Evolutionary conservation across 92 coral and sea anemone species (phyloP), one percentile per base, ranked within the genome.

Genomic region (Palythoa caribaeorum): DNA sequence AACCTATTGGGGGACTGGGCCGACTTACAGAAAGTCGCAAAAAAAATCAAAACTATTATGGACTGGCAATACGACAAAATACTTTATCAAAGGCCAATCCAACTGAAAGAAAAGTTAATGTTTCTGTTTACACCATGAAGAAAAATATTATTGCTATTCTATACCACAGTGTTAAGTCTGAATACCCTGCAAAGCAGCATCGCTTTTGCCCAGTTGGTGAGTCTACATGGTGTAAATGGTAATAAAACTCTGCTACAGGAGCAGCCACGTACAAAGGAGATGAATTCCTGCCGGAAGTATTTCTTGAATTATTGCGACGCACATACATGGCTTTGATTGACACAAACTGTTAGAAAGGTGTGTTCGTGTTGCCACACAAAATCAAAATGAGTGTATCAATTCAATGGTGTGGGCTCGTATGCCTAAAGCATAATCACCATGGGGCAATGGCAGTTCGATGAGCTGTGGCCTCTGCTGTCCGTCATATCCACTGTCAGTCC

Each of bases 1-100:
- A 88, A 71, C 72, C 79, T 39, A 80, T 88, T 44, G 92, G 94
- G 50, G 94, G 88, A 84, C 59, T 35, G 50, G 94, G 92, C 12
- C 87, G 85, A 38, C 94, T 84, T 39, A 62, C 83, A 12, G 91
- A 91, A 80, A 84, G 72, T 3, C 59, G 19, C 50, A 77, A 88
- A 17, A 89, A 89, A 74, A 80, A 71, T 38, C 94, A 92, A 47
- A 92, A 79, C 52, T 88, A 92, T 80, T 86, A 85, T 92, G 94
- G 92, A 9, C 72, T 89, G 47, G 92, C 92, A 36, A 92, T 92
- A 38, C 90, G 90, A 55, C 90, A 86, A 76, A 92, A 88, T 79
- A 89, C 90, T 89, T 87, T 89, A 14, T 77, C 85, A 75, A 86
- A 86, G 40, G 53, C 76, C 38, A 84, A 87, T 36, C 92, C 90